These are phyloP conservation scores for Ips typographus DNA, from an alignment of 1,140 invertebrate genomes.

Conservation along the genomic window DNA sequence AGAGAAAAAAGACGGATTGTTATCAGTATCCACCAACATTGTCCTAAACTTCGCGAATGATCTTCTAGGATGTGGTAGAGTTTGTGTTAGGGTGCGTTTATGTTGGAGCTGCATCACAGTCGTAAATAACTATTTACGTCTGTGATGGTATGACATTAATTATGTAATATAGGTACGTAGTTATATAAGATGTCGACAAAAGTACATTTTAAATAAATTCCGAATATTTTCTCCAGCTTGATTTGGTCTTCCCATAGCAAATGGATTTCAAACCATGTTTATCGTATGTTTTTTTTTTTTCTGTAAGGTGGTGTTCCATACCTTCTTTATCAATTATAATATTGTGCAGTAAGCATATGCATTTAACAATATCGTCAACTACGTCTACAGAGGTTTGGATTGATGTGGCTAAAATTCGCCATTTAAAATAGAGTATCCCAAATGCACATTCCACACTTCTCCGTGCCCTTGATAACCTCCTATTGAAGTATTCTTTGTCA, in stretches of 20 bases:
- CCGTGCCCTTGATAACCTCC: slow-evolving; percentile 50
- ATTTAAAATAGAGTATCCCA: slow-evolving; percentile 50
- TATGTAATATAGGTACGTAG: slow-evolving; percentile 22
- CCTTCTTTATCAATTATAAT: slow-evolving; percentile 39
- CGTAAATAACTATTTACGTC: too few species aligned
- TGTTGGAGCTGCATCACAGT: too few species aligned
- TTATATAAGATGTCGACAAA: background rate
- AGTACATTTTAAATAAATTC: slow-evolving; percentile 1
- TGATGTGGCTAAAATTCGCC: slow-evolving; percentile 48
- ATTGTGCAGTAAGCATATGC: slow-evolving; percentile 38
- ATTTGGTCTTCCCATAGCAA: slow-evolving; percentile 20
- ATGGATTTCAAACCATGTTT: slow-evolving; percentile 20
- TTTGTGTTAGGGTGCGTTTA: too few species aligned
- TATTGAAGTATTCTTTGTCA: slow-evolving; percentile 54
- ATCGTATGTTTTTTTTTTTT: slow-evolving; percentile 1
- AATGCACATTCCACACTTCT: slow-evolving; percentile 52
- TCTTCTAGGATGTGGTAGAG: slow-evolving; percentile 24
- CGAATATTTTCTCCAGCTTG: slow-evolving; percentile 30
- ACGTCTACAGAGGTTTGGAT: slow-evolving; percentile 41
- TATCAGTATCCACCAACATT: slow-evolving; percentile 25
- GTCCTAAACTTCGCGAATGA: slow-evolving; percentile 15
- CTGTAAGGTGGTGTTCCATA: slow-evolving; percentile 28
- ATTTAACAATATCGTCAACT: slow-evolving; percentile 45
- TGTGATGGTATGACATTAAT: too few species aligned
- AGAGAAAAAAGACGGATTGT: slow-evolving; percentile 14